phyloP scores from a whole-genome alignment of 2,113 vertebrate genomes.

The Pachypanchax playfairii region DNA sequence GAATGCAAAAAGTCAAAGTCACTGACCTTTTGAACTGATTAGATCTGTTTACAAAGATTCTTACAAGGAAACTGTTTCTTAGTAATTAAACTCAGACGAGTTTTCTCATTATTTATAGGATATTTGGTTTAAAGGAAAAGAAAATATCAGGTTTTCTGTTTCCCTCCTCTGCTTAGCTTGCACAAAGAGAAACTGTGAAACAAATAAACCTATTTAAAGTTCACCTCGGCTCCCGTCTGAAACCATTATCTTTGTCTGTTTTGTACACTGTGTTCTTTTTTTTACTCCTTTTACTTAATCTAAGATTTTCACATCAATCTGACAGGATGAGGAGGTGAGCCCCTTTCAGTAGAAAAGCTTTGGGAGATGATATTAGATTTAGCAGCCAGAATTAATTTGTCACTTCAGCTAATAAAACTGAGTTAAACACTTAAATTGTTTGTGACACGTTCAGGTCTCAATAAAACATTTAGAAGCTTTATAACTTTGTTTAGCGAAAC shows the following conservation, averaged over 20 bases:
- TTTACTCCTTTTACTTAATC: not conserved
- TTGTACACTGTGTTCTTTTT: not conserved
- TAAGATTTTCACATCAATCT: not conserved
- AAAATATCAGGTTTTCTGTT: too few relatives aligned
- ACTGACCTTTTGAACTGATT: too few relatives aligned
- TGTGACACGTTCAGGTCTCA: too few relatives aligned
- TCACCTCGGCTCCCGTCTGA: not conserved
- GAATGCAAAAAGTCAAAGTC: too few relatives aligned
- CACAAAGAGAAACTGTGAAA: not conserved
- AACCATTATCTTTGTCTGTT: not conserved
- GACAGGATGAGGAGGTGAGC: conserved; percentile 1
- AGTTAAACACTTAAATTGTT: too few relatives aligned
- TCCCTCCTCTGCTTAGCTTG: not conserved
- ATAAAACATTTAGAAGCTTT: too few relatives aligned
- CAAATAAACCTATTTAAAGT: too few relatives aligned
- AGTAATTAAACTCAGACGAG: too few relatives aligned
- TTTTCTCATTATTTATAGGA: too few relatives aligned
- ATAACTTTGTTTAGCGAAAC: too few relatives aligned
- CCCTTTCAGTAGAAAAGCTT: not conserved
- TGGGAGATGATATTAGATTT: not conserved
- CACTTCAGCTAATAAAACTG: not conserved
- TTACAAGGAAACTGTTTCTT: too few relatives aligned
- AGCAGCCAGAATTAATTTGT: not conserved
- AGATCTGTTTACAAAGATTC: too few relatives aligned
- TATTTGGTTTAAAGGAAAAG: not conserved